phyloP scores from a whole-genome alignment of 2,113 vertebrate genomes.

The Ageneiosus marmoratus region DNA sequence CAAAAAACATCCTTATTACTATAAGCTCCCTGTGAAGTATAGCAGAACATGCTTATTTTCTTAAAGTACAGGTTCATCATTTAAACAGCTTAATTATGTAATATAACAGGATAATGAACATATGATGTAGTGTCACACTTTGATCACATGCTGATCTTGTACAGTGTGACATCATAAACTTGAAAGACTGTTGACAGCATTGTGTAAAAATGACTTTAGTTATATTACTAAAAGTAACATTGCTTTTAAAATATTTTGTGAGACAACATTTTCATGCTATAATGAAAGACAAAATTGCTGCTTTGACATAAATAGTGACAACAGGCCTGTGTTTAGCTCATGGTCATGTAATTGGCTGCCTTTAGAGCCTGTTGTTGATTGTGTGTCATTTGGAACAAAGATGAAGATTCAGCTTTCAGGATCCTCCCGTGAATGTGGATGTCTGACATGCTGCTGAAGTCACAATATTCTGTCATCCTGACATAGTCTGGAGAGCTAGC shows the following conservation, averaged over 20 bases:
- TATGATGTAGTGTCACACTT: neutral
- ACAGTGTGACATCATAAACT: neutral
- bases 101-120: neutral
- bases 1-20: neutral
- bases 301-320: neutral
- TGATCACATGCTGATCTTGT: neutral
- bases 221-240: neutral
- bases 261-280: neutral
- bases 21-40: neutral
- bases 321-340: conserved; percentile 24
- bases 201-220: neutral
- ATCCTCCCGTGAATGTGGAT: neutral
- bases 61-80: neutral
- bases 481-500: neutral
- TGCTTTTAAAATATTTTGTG: neutral
- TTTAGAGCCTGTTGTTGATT: conserved; percentile 28
- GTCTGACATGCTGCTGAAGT: neutral
- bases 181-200: neutral
- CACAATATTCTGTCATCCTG: neutral
- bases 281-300: neutral
- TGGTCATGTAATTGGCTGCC: neutral
- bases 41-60: neutral
- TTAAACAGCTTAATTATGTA: neutral
- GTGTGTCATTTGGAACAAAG: conserved; percentile 20
- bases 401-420: neutral